These are phyloP conservation scores for Ceratina australensis DNA, from an alignment of 1,140 invertebrate species.

Conservation along the genomic window DNA sequence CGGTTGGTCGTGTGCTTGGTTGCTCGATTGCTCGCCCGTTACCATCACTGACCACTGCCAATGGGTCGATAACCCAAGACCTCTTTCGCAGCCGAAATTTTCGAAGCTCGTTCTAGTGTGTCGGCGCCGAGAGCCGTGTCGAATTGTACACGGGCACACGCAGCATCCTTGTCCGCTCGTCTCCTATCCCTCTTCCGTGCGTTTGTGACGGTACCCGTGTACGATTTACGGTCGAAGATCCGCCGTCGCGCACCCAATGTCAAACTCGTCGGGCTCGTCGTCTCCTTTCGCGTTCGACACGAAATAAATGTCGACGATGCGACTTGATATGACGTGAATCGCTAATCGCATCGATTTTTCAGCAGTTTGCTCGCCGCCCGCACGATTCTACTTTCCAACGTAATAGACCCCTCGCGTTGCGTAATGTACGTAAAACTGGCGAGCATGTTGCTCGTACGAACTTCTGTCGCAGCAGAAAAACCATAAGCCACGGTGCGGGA, in stretches of 20 bases:
- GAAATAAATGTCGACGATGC: neutral
- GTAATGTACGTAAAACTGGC: conserved; percentile 14
- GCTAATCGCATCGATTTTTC: neutral
- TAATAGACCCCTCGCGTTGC: conserved; percentile 23
- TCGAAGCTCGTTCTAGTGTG: conserved; percentile 37
- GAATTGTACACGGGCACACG: conserved; percentile 10
- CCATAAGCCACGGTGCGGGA: neutral
- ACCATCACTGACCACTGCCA: conserved; percentile 78
- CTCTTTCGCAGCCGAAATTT: conserved; percentile 70
- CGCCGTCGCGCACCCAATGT: neutral
- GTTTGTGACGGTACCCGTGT: neutral
- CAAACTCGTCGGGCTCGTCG: neutral
- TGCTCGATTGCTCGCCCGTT: conserved; percentile 69
- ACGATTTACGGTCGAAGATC: neutral
- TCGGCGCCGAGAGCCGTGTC: conserved; percentile 9
- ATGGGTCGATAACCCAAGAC: conserved; percentile 73
- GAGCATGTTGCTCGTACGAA: neutral
- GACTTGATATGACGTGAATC: neutral
- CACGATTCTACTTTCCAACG: conserved; percentile 34
- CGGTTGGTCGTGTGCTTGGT: conserved; percentile 61
- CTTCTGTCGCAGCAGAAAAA: conserved; percentile 1
- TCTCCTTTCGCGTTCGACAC: neutral
- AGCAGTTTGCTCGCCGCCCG: neutral
- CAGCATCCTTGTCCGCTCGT: neutral
- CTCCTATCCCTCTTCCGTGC: neutral